Percentiles rank a stretch among this genome's conserved stretches.
Evolutionary conservation across 2,888 invertebrate genomes (phyloP).

Genomic region (Idaea dimidiata): DNA sequence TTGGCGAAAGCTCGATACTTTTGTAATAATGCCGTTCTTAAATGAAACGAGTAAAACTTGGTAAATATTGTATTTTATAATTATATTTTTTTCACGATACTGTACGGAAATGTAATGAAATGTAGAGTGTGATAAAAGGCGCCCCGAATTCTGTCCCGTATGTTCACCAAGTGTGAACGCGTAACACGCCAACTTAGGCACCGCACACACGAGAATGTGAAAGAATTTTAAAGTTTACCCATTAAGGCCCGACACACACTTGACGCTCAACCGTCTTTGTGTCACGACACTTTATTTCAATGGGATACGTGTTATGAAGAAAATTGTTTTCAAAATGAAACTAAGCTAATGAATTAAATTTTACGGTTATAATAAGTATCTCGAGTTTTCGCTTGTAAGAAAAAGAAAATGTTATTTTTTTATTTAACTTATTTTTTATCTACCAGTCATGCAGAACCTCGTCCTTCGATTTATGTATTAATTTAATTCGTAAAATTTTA

Average conservation of each 20-base stretch:
- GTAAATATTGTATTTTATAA: too few relatives aligned
- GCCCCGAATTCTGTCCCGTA: constrained; percentile 29
- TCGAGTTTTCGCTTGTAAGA: too few relatives aligned
- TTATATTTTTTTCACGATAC: background rate
- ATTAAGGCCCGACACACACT: constrained; percentile 46
- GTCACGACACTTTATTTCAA: constrained; percentile 15
- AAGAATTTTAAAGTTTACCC: constrained; percentile 69
- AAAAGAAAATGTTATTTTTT: too few relatives aligned
- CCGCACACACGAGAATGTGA: constrained; percentile 41
- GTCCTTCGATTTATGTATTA: too few relatives aligned
- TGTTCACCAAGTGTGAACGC: constrained; percentile 46
- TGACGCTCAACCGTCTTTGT: constrained; percentile 40
- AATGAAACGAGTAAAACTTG: too few relatives aligned
- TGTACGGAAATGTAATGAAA: too few relatives aligned
- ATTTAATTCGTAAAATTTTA: too few relatives aligned
- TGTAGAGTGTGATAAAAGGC: background rate
- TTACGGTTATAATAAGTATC: too few relatives aligned
- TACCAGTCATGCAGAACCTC: too few relatives aligned
- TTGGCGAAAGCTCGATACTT: too few relatives aligned
- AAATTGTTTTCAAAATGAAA: background rate
- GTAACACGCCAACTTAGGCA: constrained; percentile 68
- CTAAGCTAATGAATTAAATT: background rate
- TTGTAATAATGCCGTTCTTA: too few relatives aligned
- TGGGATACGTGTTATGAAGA: constrained; percentile 20
- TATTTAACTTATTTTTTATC: too few relatives aligned